Base-by-base conservation (phyloP, 2,888 invertebrate species). In the Coelinius sp. region DNA sequence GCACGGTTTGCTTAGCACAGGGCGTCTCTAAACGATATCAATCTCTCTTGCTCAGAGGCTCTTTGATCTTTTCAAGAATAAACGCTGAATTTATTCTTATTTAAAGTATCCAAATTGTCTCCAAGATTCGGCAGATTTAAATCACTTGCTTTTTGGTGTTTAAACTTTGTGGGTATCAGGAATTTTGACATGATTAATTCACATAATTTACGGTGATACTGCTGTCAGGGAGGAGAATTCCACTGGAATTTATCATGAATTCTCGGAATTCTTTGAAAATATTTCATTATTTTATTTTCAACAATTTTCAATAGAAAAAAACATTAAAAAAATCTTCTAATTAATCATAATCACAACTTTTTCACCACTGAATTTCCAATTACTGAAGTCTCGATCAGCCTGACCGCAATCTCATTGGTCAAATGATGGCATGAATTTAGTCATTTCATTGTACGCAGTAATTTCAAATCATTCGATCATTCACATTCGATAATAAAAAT, bases 61-160 rank as follows among this genome's bases (percentile, higher is more conserved):
- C 84, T 84, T 84, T 84, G 83, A 84, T 84, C 83, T 84, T n/a
- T 75, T 81, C 78, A 71, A 82, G 82, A 84, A 84, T 84, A 84
- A 70, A 81, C 81, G 64, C 72, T 35, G 17, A 6, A 2, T 17
- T 35, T 35, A 31, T 17, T 59, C 6, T 56, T 17, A 2, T 56
- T 22, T 56, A 22, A 38, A n/a, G n/a, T 64, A 49, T 52, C 10
- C 31, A 25, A 22, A 49, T 59, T 67, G 53, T 56, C 31, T 31
- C 74, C 74, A 62, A 75, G 80, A 77, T 76, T 67, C 73, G 64
- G 75, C 76, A 78, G 80, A 82, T 82, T 82, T 80, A 80, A 80
- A 78, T 75, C 71, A 69, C 66, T 70, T 66, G 71, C 46, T 59
- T 31, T 62, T 10, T 31, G 25, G 72, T 63, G 74, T 62, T 66